Base-by-base conservation (phyloP, 2,113 vertebrate genomes). In the Cnemophilus loriae region DNA sequence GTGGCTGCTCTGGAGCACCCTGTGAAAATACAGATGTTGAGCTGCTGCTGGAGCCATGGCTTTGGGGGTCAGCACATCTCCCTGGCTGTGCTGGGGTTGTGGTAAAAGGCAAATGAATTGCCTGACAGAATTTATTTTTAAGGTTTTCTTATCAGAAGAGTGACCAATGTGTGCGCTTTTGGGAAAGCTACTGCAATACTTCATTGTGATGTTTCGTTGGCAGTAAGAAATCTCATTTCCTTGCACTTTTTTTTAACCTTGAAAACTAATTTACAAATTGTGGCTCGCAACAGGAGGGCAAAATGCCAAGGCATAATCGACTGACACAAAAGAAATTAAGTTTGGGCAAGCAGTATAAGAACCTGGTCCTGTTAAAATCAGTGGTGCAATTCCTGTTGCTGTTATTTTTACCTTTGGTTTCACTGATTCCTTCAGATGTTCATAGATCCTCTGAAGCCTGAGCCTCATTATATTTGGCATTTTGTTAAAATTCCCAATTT, bases 241-340 rank as follows among this genome's bases (percentile, higher is more conserved):
- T 75, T 87, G 61, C 24, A 6, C 61, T 83, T 78, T 78, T 76
- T 70, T 76, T 87, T 88, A 88, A 94, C 85, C 71, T 96, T 92
- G 84, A 88, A 77, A 88, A 41, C 55, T 74, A 59, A 39, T 83
- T 93, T 87, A 50, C 75, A 80, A 88, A 80, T 83, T 57, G 75
- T 67, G 35, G 69, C 75, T 80, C 0, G 1, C 42, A 77, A 59
- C 27, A 55, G 52, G 50, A 84, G 19, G 84, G 87, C 85, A 83
- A 37, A 81, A 67, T 86, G 89, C 93, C 92, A 95, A 95, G 26
- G 32, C 53, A 37, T 64, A 67, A 75, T 47, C 0, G 2, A 47
- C 69, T 77, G 47, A 61, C 37, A 68, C 61, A 53, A 79, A 71
- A 84, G 83, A 81, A 89, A 61, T 20, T 13, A 39, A 39, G 22